Evolutionary conservation across 2,797 vertebrate genomes (phyloP).

Genomic region (Decapterus maruadsi): DNA sequence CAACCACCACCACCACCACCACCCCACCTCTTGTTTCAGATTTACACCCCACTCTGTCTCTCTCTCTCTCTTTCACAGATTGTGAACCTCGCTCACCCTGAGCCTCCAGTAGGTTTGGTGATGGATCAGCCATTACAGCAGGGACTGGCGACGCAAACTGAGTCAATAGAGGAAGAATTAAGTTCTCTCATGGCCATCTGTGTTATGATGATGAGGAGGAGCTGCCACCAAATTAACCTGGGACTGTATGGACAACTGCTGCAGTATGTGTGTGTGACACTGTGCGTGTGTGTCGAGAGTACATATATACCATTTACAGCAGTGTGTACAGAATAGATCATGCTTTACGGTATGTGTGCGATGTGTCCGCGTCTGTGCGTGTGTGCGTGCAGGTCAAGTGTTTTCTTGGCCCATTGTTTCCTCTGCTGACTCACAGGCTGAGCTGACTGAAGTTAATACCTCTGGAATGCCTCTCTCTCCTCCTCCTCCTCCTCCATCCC

Average conservation of each 20-base stretch:
- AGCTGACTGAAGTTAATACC: conserved; percentile 70
- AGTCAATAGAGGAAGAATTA: conserved; percentile 84
- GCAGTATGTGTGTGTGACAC: conserved; percentile 29
- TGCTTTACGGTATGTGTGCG: conserved; percentile 14
- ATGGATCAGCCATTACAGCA: conserved; percentile 77
- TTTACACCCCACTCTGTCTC: neutral
- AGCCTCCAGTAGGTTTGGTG: conserved; percentile 67
- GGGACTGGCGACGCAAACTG: conserved; percentile 70
- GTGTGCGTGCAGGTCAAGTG: conserved; percentile 41
- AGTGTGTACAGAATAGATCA: neutral
- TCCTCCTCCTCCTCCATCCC: neutral
- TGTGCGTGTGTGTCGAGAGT: conserved; percentile 27
- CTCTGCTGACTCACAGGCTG: conserved; percentile 53
- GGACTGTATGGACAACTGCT: conserved; percentile 53
- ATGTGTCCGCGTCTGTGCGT: neutral
- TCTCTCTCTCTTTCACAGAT: conserved; percentile 27
- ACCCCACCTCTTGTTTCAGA: neutral
- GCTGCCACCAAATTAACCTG: conserved; percentile 78
- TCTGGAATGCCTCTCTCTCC: conserved; percentile 60
- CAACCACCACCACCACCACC: too few relatives aligned
- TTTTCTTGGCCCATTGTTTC: conserved; percentile 52
- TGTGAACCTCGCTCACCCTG: conserved; percentile 46
- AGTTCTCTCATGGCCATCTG: conserved; percentile 82
- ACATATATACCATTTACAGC: conserved; percentile 24
- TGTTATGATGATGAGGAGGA: conserved; percentile 71